Evolutionary conservation across 2,797 vertebrate genomes (phyloP).

Genomic region (Melanotaenia pygmaea): DNA sequence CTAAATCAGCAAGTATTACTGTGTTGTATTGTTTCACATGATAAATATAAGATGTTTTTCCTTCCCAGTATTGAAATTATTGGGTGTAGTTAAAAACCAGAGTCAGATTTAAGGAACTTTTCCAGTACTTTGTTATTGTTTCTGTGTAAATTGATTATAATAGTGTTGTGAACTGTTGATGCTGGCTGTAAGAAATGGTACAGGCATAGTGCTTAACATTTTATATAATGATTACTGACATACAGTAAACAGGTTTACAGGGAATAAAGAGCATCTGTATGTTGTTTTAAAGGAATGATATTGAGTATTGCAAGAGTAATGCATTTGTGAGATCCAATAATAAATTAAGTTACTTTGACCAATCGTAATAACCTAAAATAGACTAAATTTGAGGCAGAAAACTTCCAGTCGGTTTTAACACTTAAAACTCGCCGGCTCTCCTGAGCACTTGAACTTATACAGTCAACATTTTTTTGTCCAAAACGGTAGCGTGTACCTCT

Average conservation of each 20-base stretch:
- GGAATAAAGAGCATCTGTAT: neutral
- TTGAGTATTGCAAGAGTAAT: too few species aligned
- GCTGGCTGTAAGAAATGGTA: neutral
- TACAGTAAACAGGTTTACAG: neutral
- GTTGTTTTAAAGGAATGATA: neutral
- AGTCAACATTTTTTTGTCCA: too few species aligned
- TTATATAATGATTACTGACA: neutral
- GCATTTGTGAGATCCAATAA: too few species aligned
- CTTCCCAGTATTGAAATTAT: neutral
- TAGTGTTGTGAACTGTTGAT: neutral
- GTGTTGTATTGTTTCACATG: neutral
- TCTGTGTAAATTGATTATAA: neutral
- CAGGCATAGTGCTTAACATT: neutral
- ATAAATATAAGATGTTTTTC: too few species aligned
- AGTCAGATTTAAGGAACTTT: neutral
- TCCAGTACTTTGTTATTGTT: neutral
- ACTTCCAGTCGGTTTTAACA: neutral
- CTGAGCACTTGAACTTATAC: too few species aligned
- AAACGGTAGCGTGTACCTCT: too few species aligned
- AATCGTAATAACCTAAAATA: neutral
- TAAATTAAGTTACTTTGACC: neutral
- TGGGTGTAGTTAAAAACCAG: neutral
- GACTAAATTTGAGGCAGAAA: neutral
- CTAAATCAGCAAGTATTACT: too few species aligned
- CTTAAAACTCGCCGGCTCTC: too few species aligned